Evolutionary conservation across 2,797 vertebrate genomes (phyloP).

Genomic region (Tenualosa thibaudeaui): DNA sequence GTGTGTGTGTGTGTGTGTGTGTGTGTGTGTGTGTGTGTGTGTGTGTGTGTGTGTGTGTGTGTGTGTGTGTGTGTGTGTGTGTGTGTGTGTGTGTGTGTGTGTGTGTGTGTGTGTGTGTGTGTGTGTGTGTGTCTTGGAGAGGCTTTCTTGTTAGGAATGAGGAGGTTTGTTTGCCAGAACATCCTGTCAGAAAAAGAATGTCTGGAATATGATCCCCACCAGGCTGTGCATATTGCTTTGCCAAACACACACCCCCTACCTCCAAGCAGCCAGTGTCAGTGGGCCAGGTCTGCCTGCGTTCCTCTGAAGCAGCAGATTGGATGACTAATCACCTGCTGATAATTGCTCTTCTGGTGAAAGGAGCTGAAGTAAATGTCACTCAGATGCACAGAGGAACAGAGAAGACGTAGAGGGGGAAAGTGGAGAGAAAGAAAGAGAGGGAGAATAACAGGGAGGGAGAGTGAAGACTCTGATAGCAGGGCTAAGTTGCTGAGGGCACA

Average conservation of each 20-base stretch:
- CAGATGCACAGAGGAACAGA: background rate
- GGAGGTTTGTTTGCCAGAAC: conserved; percentile 19
- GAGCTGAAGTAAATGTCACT: conserved; percentile 26
- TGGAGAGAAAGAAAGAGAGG: background rate
- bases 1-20: conserved; percentile 29
- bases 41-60: conserved; percentile 28
- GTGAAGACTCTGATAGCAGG: background rate
- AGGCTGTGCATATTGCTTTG: conserved; percentile 1
- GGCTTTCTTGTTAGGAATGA: background rate
- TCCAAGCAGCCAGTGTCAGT: background rate
- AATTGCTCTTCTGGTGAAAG: conserved; percentile 43
- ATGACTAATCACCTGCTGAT: conserved; percentile 18
- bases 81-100: conserved; percentile 30
- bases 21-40: conserved; percentile 10
- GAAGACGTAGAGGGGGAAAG: background rate
- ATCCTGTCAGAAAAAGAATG: conserved; percentile 37
- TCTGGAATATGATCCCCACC: conserved; percentile 29
- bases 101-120: conserved; percentile 20
- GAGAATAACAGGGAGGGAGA: background rate
- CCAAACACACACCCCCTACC: background rate
- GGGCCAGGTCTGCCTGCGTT: background rate
- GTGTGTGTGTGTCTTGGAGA: conserved; percentile 3
- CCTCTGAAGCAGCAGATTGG: conserved; percentile 12
- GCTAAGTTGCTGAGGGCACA: background rate
- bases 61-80: conserved; percentile 20